A percentile compares a stretch with the other conserved stretches of the same genome.
Evolutionary conservation across 2,888 invertebrate species (phyloP).

Genomic region (Watsonalla binaria): DNA sequence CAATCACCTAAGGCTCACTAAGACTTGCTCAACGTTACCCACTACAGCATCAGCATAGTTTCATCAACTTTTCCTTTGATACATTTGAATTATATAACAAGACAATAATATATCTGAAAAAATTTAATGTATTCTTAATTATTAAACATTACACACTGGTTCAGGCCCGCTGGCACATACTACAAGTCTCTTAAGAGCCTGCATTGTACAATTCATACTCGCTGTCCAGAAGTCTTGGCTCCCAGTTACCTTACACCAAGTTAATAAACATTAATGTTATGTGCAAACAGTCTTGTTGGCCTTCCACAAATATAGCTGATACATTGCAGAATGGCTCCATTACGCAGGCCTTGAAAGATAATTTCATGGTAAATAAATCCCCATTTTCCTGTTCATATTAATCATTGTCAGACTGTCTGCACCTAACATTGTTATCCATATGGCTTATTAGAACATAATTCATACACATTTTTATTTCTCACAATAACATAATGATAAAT

Average conservation of each 20-base stretch:
- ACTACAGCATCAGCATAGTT: conserved; percentile 56
- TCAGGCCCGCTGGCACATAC: conserved; percentile 62
- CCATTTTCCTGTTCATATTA: conserved; percentile 53
- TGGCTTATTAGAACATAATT: conserved; percentile 35
- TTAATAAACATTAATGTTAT: conserved; percentile 52
- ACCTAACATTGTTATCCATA: conserved; percentile 49
- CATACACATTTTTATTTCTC: conserved; percentile 38
- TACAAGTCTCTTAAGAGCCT: conserved; percentile 51
- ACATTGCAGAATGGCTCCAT: conserved; percentile 14
- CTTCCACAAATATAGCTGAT: conserved; percentile 14
- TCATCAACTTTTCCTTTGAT: conserved; percentile 64
- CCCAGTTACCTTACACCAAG: conserved; percentile 46
- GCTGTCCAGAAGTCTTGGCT: conserved; percentile 59
- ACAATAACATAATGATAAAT: conserved; percentile 10
- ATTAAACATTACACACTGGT: conserved; percentile 75
- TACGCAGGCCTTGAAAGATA: conserved; percentile 32
- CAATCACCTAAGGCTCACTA: conserved; percentile 70
- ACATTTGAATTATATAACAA: conserved; percentile 79
- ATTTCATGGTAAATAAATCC: conserved; percentile 34
- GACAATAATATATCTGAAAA: conserved; percentile 79
- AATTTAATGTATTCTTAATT: conserved; percentile 75
- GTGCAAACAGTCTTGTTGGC: conserved; percentile 53
- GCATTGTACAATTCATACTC: conserved; percentile 44
- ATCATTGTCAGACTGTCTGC: conserved; percentile 54
- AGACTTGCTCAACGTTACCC: conserved; percentile 62